These are phyloP conservation scores for Lucifuga dentata DNA, from an alignment of 2,113 vertebrate species.

Conservation along the genomic window DNA sequence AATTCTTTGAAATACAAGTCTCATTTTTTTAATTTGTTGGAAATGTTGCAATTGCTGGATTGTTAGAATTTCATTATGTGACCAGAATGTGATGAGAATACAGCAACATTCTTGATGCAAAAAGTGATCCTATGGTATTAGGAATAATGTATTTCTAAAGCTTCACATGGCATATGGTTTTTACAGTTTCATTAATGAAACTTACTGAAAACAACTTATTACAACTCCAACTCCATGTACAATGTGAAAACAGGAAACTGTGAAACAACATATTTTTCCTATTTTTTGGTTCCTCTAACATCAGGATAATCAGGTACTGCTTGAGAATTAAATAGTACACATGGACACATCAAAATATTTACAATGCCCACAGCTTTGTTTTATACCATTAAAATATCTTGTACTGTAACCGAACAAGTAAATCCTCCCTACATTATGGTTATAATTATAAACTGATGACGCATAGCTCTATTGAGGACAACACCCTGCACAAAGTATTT, in stretches of 20 bases:
- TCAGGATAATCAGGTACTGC: conserved; percentile 31
- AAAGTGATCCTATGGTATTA: background rate
- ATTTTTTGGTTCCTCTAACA: conserved; percentile 22
- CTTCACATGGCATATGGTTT: too few species aligned
- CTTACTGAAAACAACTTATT: too few species aligned
- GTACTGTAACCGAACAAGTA: background rate
- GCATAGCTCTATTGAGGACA: background rate
- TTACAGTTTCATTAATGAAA: background rate
- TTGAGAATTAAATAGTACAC: background rate
- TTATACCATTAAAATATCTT: background rate
- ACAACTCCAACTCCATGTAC: background rate
- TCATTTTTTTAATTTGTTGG: background rate
- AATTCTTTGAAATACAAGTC: conserved; percentile 5
- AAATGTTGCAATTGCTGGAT: too few species aligned
- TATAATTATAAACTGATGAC: conserved; percentile 2
- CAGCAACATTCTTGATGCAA: background rate
- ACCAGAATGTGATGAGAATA: background rate
- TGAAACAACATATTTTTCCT: conserved; percentile 40
- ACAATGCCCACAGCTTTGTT: conserved; percentile 23
- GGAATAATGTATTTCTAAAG: background rate
- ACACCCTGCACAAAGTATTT: background rate
- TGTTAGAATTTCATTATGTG: too few species aligned
- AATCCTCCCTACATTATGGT: conserved; percentile 13
- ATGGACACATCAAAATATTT: background rate
- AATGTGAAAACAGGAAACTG: conserved; percentile 47